Conservation (phyloP, 2,888 invertebrate genomes). For the Poecilus cupreus region DNA sequence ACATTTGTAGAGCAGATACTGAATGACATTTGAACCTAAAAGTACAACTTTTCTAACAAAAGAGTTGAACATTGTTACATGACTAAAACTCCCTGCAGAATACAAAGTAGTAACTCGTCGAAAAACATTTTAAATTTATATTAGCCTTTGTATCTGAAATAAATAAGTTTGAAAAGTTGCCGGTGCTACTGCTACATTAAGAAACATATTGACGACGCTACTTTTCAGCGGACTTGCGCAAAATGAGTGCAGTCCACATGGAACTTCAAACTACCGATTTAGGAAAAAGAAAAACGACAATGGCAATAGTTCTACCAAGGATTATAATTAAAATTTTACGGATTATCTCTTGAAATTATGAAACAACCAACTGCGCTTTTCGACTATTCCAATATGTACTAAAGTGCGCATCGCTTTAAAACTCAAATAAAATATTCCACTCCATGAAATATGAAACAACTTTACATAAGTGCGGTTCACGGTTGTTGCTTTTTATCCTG, state of each 20-base stretch:
- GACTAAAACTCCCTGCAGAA: constrained; percentile 52
- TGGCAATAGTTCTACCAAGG: constrained; percentile 24
- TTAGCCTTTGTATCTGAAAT: constrained; percentile 59
- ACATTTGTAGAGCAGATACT: not conserved
- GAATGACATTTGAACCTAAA: constrained; percentile 25
- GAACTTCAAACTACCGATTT: constrained; percentile 52
- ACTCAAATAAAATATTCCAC: too few relatives aligned
- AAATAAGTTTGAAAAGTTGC: constrained; percentile 57
- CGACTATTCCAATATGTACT: too few relatives aligned
- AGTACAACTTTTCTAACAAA: constrained; percentile 31
- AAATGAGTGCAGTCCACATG: constrained; percentile 52
- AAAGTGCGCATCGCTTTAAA: too few relatives aligned
- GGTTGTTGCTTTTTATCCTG: too few relatives aligned
- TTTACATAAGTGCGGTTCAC: too few relatives aligned
- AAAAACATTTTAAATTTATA: constrained; percentile 59
- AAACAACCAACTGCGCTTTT: not conserved
- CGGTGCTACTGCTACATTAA: constrained; percentile 53
- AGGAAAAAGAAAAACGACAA: constrained; percentile 23
- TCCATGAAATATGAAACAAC: too few relatives aligned
- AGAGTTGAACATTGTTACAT: constrained; percentile 56
- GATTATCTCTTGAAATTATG: not conserved
- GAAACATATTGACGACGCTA: constrained; percentile 57
- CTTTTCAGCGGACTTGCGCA: constrained; percentile 45
- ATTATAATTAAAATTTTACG: constrained; percentile 37
- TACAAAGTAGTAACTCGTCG: constrained; percentile 58